Percentiles rank a stretch among this genome's conserved stretches.
phyloP scores from a whole-genome alignment of 2,797 vertebrate species.

The Oreochromis mossambicus region DNA sequence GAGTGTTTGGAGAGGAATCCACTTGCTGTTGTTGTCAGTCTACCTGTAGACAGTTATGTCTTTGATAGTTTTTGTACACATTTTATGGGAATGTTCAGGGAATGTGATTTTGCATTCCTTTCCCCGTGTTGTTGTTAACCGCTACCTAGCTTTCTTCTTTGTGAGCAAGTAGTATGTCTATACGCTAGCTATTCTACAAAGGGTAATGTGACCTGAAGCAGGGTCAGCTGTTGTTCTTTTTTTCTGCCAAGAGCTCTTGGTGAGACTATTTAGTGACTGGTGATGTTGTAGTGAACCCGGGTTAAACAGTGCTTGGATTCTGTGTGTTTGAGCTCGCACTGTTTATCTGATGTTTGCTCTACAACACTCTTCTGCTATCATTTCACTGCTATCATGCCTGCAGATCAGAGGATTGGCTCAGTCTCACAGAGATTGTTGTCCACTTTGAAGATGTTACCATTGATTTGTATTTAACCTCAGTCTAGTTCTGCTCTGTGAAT shows the following conservation, averaged over 20 bases:
- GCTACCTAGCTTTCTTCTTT: constrained; percentile 22
- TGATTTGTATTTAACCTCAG: constrained; percentile 46
- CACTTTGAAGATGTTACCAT: constrained; percentile 15
- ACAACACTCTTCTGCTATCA: neutral
- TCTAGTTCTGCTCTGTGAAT: constrained; percentile 29
- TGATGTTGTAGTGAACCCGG: neutral
- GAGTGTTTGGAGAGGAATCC: constrained; percentile 19
- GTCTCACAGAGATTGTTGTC: constrained; percentile 31
- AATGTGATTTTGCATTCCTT: constrained; percentile 36
- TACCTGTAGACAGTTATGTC: constrained; percentile 31
- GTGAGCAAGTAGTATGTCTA: constrained; percentile 8
- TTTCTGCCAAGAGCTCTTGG: neutral
- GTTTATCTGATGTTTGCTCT: neutral
- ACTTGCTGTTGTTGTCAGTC: constrained; percentile 34
- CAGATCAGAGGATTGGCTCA: constrained; percentile 50
- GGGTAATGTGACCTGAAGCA: constrained; percentile 21
- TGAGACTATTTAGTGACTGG: neutral
- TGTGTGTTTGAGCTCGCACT: neutral
- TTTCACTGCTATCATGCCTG: constrained; percentile 22
- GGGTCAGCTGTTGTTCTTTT: constrained; percentile 12
- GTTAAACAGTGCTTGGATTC: constrained; percentile 1
- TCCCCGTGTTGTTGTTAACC: constrained; percentile 2
- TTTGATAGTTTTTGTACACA: constrained; percentile 53
- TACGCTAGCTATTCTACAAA: constrained; percentile 34
- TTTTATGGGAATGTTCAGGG: constrained; percentile 64